A percentile compares a stretch with the other conserved stretches of the same genome.
Evolutionary conservation across 2,113 vertebrate species (phyloP).

Genomic region (Silurus glanis): DNA sequence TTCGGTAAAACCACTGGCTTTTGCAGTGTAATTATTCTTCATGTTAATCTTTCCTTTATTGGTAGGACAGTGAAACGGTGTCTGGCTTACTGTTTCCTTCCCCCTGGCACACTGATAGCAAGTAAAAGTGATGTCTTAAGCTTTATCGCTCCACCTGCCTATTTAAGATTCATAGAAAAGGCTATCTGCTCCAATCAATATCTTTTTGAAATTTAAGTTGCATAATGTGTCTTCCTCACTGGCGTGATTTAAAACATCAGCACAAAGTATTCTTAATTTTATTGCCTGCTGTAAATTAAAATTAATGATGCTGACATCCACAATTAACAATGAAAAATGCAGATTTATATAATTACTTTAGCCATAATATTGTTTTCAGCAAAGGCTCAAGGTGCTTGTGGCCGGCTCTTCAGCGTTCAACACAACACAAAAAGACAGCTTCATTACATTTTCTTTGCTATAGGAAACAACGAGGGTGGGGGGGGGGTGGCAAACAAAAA

Average conservation of each 20-base stretch:
- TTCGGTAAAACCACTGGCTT: neutral
- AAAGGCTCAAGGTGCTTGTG: slow-evolving; percentile 93
- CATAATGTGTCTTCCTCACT: slow-evolving; percentile 78
- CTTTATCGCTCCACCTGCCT: slow-evolving; percentile 75
- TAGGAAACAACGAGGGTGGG: slow-evolving; percentile 91
- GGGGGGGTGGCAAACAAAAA: slow-evolving; percentile 89
- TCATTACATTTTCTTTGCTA: slow-evolving; percentile 99
- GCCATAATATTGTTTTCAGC: slow-evolving; percentile 98
- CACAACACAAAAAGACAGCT: slow-evolving; percentile 99
- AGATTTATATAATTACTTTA: slow-evolving; percentile 99
- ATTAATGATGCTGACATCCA: slow-evolving; percentile 99
- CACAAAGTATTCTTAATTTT: slow-evolving; percentile 99
- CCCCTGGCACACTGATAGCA: slow-evolving; percentile 64
- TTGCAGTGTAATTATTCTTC: slow-evolving; percentile 26
- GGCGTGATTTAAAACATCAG: slow-evolving; percentile 99
- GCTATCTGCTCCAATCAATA: slow-evolving; percentile 80
- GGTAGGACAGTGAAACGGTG: slow-evolving; percentile 25
- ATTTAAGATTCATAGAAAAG: slow-evolving; percentile 81
- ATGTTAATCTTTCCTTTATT: slow-evolving; percentile 23
- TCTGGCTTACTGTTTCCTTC: slow-evolving; percentile 37
- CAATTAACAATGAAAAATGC: slow-evolving; percentile 99
- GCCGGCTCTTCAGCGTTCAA: slow-evolving; percentile 93
- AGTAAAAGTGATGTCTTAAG: slow-evolving; percentile 76
- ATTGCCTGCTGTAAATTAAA: slow-evolving; percentile 99
- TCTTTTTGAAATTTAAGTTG: slow-evolving; percentile 81